Base-by-base conservation (phyloP, 92 coral and sea anemone species). In the Pocillopora grandis region DNA sequence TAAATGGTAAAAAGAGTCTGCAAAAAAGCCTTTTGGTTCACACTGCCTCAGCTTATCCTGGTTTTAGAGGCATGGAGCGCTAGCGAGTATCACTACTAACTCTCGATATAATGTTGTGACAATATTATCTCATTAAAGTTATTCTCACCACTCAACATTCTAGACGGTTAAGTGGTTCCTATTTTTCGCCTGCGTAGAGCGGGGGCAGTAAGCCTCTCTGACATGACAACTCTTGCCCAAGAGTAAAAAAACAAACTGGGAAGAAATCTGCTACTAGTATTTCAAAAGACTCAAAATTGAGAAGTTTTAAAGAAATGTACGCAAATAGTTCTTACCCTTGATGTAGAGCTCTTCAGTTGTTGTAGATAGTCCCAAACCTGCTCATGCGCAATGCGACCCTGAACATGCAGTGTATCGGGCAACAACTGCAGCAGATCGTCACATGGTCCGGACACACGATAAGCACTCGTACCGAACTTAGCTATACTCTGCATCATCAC, bases 401-500 rank as follows among this genome's bases (percentile, higher is more conserved):
- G 98, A 12, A 96, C 93, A 72, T 96, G 98, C 18, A 94, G 75
- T 0, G 98, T 96, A 88, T 96, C 99, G 0, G 99, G 99, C 10
- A 96, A 65, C 84, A 96, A 86, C 56, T 96, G 99, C 63, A 96
- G 73, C 62, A 96, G 87, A 74, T 96, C 93, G 9, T 94, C 98
- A 66, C 98, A 94, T 5, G 98, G 89, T 37, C 99, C 99, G 1
- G 99, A 96, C 76, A 96, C 99, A 10, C 90, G 91, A 76, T 84
- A 94, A 66, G 98, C 99, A 77, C 90, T 92, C 37, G 99, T 94
- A 27, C 99, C 94, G 63, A 96, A 96, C 90, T 96, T 96, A 42
- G 96, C 94, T 5, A 96, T 96, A 62, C 90, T 86, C 81, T 92
- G 98, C 99, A 96, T 96, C 99, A 96, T 96, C 60, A 96, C 98